Percentiles rank a stretch among this genome's conserved stretches.
These are phyloP conservation scores for Morpho helenor DNA, from an alignment of 2,888 invertebrate genomes.

Conservation along the genomic window DNA sequence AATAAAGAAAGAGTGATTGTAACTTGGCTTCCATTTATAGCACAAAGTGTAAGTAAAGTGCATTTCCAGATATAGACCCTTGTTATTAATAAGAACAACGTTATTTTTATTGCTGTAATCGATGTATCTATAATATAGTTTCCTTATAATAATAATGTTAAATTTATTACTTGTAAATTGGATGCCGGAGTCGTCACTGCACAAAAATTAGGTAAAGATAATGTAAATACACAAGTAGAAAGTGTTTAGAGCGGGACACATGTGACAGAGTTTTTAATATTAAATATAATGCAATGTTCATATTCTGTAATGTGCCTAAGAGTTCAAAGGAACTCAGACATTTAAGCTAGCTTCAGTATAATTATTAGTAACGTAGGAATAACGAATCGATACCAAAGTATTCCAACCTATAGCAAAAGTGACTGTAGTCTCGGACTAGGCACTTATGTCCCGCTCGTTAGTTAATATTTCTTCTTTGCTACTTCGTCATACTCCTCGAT, in stretches of 20 bases:
- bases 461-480: constrained; percentile 46
- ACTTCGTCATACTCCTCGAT: constrained; percentile 25
- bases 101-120: constrained; percentile 6
- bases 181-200: constrained; percentile 27
- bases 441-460: constrained; percentile 60
- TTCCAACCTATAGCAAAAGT: constrained; percentile 28
- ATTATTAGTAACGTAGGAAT: constrained; percentile 32
- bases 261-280: constrained; percentile 36
- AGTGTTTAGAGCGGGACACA: constrained; percentile 53
- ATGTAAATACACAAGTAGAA: constrained; percentile 55
- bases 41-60: constrained; percentile 5
- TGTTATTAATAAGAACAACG: neutral
- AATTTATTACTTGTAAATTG: constrained; percentile 15
- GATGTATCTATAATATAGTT: constrained; percentile 28
- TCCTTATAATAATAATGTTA: constrained; percentile 16
- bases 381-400: constrained; percentile 26
- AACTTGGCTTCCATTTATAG: constrained; percentile 20
- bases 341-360: constrained; percentile 47
- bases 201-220: constrained; percentile 33
- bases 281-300: constrained; percentile 32
- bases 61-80: constrained; percentile 6
- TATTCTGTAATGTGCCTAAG: constrained; percentile 69
- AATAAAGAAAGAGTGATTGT: constrained; percentile 9
- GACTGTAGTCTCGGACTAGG: constrained; percentile 33
- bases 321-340: constrained; percentile 51